phyloP scores from a whole-genome alignment of 2,797 vertebrate species.

The Pangasius sanitwongsei region DNA sequence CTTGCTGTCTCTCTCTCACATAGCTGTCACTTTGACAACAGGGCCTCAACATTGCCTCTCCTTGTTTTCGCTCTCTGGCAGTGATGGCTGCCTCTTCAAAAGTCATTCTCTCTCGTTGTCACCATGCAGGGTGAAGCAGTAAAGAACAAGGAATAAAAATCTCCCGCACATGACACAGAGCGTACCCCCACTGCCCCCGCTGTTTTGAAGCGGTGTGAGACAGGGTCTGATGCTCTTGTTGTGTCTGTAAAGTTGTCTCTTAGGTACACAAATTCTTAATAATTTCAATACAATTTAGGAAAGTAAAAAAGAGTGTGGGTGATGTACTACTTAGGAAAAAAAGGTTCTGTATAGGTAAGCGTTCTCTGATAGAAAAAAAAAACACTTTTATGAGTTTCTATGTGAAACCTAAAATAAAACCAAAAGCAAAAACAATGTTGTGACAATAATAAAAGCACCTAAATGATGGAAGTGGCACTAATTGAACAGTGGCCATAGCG shows the following conservation, averaged over 20 bases:
- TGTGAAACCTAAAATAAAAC: neutral
- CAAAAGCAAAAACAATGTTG: neutral
- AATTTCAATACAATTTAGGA: neutral
- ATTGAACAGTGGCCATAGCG: neutral
- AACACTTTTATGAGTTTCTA: neutral
- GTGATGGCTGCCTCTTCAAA: slow-evolving; percentile 48
- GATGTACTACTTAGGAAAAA: neutral
- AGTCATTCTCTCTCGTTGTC: slow-evolving; percentile 48
- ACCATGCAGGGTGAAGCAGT: slow-evolving; percentile 40
- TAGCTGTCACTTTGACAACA: slow-evolving; percentile 50
- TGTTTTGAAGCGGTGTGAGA: slow-evolving; percentile 35
- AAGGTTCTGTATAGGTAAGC: neutral
- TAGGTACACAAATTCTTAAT: neutral
- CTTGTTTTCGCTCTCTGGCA: slow-evolving; percentile 43
- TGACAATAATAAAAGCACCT: neutral
- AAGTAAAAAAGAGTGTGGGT: neutral
- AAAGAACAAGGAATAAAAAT: slow-evolving; percentile 39
- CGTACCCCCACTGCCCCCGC: slow-evolving; percentile 19
- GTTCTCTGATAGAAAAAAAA: neutral
- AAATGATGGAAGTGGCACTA: neutral
- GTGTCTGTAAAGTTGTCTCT: neutral
- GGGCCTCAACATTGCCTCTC: slow-evolving; percentile 36
- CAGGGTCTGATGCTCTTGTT: slow-evolving; percentile 7
- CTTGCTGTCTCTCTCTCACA: slow-evolving; percentile 30
- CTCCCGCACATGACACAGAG: slow-evolving; percentile 13